Percentiles rank a stretch among this genome's conserved stretches.
phyloP scores from a whole-genome alignment of 1,140 invertebrate genomes.

The Drosophila auraria region DNA sequence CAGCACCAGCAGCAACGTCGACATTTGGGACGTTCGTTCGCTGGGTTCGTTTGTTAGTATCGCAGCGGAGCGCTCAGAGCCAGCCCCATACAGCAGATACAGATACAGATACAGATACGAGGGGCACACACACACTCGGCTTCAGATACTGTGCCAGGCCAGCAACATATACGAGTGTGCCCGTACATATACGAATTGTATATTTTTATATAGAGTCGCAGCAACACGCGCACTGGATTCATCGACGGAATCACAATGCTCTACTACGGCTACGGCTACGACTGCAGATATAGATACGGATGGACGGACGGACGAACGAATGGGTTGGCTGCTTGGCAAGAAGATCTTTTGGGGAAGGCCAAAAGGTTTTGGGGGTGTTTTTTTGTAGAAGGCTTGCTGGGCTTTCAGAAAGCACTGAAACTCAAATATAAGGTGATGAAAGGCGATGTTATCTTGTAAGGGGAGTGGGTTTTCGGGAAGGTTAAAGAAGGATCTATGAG shows the following conservation, averaged over 20 bases:
- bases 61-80: conserved; percentile 67
- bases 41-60: conserved; percentile 62
- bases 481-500: no score
- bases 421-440: not conserved
- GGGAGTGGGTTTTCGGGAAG: not conserved
- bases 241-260: conserved; percentile 44
- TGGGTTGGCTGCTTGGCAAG: not conserved
- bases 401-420: not conserved
- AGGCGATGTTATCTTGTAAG: no score
- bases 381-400: not conserved
- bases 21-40: conserved; percentile 77
- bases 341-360: conserved; percentile 5
- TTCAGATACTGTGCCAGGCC: conserved; percentile 36
- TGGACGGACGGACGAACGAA: conserved; percentile 14
- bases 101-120: conserved; percentile 72
- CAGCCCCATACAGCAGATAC: conserved; percentile 70
- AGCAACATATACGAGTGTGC: conserved; percentile 29
- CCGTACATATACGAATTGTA: conserved; percentile 30
- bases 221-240: conserved; percentile 79
- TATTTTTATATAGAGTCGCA: conserved; percentile 53
- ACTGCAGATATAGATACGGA: conserved; percentile 43
- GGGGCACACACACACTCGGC: conserved; percentile 25
- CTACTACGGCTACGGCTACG: conserved; percentile 18
- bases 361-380: not conserved
- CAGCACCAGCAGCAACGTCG: conserved; percentile 50